Evolutionary conservation across 2,888 invertebrate genomes (phyloP), one percentile per base, ranked within the genome.

Genomic region (Andrena chrysosceles): DNA sequence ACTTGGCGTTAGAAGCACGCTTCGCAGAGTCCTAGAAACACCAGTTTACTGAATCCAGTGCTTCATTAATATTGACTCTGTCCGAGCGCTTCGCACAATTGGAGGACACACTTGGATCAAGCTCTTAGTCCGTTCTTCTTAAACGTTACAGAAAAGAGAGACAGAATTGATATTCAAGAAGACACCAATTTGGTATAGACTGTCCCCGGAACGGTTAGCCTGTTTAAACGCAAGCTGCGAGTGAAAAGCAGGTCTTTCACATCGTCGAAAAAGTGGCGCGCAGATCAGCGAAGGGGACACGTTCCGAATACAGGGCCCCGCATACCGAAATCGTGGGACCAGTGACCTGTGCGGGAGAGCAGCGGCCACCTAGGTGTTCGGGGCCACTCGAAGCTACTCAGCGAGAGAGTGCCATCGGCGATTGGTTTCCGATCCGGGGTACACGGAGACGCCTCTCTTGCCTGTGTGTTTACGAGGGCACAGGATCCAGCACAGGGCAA

Each of bases 251-350:
- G 31, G 6, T 60, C 6, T 7, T 20, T 7, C 20, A 10, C 48
- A 56, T 8, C 31, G 10, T 62, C 69, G 42, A 52, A 75, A 80
- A 84, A 81, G 70, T 63, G 72, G 54, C 72, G 71, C 75, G 76
- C 66, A 67, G 78, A 74, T 81, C 81, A 59, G 60, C 33, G 60
- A 31, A n/a, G 29, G 74, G 81, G 86, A 87, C 83, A 83, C 69
- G 84, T 86, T 84, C 82, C 56, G 67, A 35, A 72, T 49, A 68
- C 82, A 77, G 60, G 66, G 74, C 49, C 74, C 76, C 72, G 78
- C 84, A 86, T 84, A 85, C 86, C 85, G 85, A 89, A 90, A 89
- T 85, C 85, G 71, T 77, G 85, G 79, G 88, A 89, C 87, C 91
- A 85, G 88, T 90, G 90, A 91, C 91, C 89, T 86, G 86, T 84